These are phyloP conservation scores for Sinelater perroti DNA, from an alignment of 2,888 invertebrate species.

Conservation along the genomic window DNA sequence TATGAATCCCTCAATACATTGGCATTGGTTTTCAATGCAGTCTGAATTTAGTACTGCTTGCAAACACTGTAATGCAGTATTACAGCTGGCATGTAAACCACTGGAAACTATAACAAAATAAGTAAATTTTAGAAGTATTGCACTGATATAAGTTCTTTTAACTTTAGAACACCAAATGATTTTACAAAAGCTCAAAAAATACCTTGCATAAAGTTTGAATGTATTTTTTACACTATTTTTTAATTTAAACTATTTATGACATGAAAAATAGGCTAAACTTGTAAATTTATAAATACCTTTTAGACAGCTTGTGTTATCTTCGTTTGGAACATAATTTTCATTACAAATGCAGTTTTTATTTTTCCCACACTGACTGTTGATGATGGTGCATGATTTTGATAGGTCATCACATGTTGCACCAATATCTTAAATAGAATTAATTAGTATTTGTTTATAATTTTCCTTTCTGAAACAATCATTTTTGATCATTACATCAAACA, in stretches of 20 bases:
- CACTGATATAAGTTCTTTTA: no score
- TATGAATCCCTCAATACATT: constrained; percentile 13
- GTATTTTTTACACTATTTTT: background rate
- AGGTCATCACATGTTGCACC: constrained; percentile 17
- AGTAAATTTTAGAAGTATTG: no score
- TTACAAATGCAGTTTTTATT: constrained; percentile 7
- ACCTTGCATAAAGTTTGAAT: no score
- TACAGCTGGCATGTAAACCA: constrained; percentile 9
- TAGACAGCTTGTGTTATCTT: constrained; percentile 4
- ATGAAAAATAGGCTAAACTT: background rate
- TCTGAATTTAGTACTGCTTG: constrained; percentile 3
- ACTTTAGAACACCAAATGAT: no score
- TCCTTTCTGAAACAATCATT: no score
- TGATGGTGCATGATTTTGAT: constrained; percentile 12
- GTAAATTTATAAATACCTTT: constrained; percentile 5
- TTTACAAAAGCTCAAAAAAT: no score
- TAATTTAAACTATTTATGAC: background rate
- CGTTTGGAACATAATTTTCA: constrained; percentile 10
- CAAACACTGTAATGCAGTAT: constrained; percentile 23
- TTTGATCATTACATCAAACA: no score
- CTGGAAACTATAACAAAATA: no score
- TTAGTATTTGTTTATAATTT: no score
- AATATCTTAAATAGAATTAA: constrained; percentile 23
- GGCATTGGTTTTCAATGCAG: constrained; percentile 23
- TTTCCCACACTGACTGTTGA: constrained; percentile 6